Percentiles rank a stretch among this genome's conserved stretches.
These are phyloP conservation scores for Scomber colias DNA, from an alignment of 2,113 vertebrate species.

Conservation along the genomic window DNA sequence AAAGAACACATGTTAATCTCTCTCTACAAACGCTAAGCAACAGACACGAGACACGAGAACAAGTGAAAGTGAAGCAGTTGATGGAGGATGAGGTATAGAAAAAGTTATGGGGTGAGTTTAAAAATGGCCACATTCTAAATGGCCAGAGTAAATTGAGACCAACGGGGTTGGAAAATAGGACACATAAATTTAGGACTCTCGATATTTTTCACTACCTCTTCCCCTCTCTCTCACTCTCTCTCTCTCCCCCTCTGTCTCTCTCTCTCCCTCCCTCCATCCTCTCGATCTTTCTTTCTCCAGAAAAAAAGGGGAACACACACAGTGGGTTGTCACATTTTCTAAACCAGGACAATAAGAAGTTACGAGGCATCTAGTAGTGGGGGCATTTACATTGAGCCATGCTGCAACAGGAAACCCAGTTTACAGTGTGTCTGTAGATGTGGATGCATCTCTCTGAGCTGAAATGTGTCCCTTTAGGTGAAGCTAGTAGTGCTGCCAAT, in stretches of 20 bases:
- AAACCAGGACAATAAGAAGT: conserved; percentile 80
- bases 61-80: conserved; percentile 28
- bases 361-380: conserved; percentile 34
- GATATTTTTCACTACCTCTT: conserved; percentile 59
- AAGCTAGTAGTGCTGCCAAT: no score
- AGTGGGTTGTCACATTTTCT: conserved; percentile 70
- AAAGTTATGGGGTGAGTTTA: conserved; percentile 76
- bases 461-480: no score
- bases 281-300: conserved; percentile 34
- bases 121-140: conserved; percentile 78
- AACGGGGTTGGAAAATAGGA: conserved; percentile 81
- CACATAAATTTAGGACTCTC: conserved; percentile 82
- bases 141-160: conserved; percentile 78
- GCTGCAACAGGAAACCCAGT: conserved; percentile 1
- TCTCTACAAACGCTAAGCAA: conserved; percentile 9
- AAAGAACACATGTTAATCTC: conserved; percentile 14
- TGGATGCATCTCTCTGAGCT: neutral
- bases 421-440: neutral
- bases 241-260: conserved; percentile 25
- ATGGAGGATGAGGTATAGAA: conserved; percentile 21
- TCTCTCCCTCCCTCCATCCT: conserved; percentile 16
- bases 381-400: conserved; percentile 4
- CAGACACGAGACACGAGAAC: neutral
- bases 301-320: conserved; percentile 65
- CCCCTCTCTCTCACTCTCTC: conserved; percentile 19